phyloP scores from a whole-genome alignment of 1,140 invertebrate species.

The Bemisia tabaci region DNA sequence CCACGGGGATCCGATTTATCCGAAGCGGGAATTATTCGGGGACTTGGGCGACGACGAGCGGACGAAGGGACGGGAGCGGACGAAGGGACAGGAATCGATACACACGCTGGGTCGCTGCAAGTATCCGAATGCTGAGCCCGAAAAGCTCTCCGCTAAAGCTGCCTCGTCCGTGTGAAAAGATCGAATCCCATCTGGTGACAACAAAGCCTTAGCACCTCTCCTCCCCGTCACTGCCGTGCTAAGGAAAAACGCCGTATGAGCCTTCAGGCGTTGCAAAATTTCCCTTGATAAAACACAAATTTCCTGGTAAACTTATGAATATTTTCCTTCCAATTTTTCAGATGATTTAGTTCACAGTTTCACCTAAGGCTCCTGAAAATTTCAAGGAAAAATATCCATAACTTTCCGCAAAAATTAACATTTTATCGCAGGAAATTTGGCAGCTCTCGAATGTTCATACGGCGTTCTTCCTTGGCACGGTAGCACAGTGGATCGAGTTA shows the following conservation, averaged over 20 bases:
- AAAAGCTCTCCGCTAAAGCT: neutral
- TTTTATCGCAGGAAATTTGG: no score
- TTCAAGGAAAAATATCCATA: no score
- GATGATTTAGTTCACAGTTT: no score
- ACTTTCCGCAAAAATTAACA: no score
- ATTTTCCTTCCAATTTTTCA: no score
- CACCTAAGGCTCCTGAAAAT: no score
- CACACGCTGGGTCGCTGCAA: neutral
- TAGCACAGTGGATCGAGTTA: no score
- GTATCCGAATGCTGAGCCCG: neutral
- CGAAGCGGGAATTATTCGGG: neutral
- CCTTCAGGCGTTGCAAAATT: no score
- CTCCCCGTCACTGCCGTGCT: neutral
- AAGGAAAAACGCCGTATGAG: no score
- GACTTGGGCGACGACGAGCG: neutral
- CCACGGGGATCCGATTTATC: neutral
- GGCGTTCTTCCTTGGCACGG: no score
- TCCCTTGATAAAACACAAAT: neutral
- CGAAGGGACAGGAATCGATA: neutral
- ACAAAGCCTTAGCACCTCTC: neutral
- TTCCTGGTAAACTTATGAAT: no score
- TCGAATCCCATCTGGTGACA: neutral
- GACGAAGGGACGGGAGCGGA: neutral
- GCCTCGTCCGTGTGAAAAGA: neutral
- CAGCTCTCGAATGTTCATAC: no score